Evolutionary conservation across 37 sponge, comb jelly and placozoan genomes (phyloP), one percentile per base, ranked within the genome.

Genomic region (Geodia barretti): DNA sequence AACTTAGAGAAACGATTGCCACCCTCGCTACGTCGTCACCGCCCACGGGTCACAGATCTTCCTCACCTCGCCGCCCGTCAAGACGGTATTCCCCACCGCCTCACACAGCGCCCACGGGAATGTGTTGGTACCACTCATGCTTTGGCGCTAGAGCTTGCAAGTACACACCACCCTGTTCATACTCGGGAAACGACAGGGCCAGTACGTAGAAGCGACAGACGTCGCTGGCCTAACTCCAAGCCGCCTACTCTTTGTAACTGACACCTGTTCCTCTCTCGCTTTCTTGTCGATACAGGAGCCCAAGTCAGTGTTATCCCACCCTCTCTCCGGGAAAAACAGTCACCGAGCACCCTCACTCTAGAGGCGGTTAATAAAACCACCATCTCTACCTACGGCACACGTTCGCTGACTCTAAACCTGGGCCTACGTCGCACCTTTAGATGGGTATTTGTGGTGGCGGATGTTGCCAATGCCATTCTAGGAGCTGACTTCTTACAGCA

Each of bases 201-300:
- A 80, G 85, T 40, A 85, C 62, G 72, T 79, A 74, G 72, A n/a
- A 64, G 78, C 78, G 65, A 82, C 89, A n/a, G 41, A 74, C 37
- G 79, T 37, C 40, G 5, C 84, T 83, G 89, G 89, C 89, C 76
- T 3, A 47, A 60, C 31, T 39, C 39, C 74, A n/a, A 83, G 89
- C 83, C 89, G 79, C 83, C 83, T 82, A 25, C 70, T 88, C 39
- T 77, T 64, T 36, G 28, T 88, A 2, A 69, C 60, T 34, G 83
- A 88, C 73, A 29, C 33, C 23, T 29, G 4, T 58, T 25, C 41
- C 62, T 39, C 29, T 30, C 38, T 21, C 60, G 62, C 21, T 82
- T 83, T 72, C 83, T 88, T 14, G 74, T 89, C 8, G 84, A 89
- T 78, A 87, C 77, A n/a, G n/a, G n/a, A n/a, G n/a, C n/a, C n/a